phyloP scores from a whole-genome alignment of 1,140 invertebrate genomes.

The Oreohelix idahoensis region DNA sequence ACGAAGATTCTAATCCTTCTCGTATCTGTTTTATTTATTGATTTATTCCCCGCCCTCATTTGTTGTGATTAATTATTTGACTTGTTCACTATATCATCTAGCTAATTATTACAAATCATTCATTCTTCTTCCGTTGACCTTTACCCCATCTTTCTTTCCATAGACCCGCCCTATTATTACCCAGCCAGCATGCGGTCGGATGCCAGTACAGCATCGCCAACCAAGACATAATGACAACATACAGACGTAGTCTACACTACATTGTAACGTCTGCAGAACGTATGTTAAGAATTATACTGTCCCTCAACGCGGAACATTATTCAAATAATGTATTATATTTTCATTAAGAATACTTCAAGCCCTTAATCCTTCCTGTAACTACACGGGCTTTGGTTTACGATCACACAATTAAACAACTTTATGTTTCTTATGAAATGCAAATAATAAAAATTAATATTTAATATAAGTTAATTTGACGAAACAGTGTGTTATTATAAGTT shows the following conservation, averaged over 20 bases:
- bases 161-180: constrained; percentile 21
- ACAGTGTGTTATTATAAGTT: no score
- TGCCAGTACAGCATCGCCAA: background rate
- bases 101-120: background rate
- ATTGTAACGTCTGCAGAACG: background rate
- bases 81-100: background rate
- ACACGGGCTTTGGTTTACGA: no score
- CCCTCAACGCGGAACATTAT: background rate
- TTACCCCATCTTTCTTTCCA: background rate
- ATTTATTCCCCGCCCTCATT: background rate
- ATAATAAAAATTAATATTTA: no score
- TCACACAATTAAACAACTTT: no score
- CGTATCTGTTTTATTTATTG: background rate
- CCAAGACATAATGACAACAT: constrained; percentile 17
- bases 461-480: no score
- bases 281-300: background rate
- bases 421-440: no score
- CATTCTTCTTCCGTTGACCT: background rate
- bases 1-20: no score
- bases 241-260: background rate
- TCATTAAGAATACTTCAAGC: background rate
- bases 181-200: constrained; percentile 13
- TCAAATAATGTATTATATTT: background rate
- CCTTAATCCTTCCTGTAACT: background rate
- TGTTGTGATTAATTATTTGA: background rate